Base-by-base conservation (phyloP, 2,113 vertebrate genomes). In the Oncorhynchus masou region DNA sequence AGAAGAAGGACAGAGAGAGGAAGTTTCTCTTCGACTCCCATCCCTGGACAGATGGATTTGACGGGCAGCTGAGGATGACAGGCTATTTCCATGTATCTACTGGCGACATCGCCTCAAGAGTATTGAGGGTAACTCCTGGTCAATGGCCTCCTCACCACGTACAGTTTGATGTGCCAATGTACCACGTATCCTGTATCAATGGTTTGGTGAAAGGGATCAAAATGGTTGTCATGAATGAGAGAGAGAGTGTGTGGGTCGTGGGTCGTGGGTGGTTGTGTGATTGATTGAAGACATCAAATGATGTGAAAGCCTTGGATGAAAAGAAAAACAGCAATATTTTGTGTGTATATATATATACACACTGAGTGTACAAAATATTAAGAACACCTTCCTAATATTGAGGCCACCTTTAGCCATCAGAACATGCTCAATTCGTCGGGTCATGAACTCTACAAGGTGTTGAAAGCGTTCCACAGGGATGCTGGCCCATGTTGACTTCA, bases 131-230 rank as follows among this genome's bases (percentile, higher is more conserved):
- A 45, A 11, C 9, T 45, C 8, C 9, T 12, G 59, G 7, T 62
- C 59, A 81, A 74, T 34, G 68, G 82, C 79, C 78, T 86, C 77
- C 72, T 11, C 79, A 76, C 74, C 83, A 79, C 90, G 87, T 92
- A 85, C 83, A 89, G 90, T 92, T 89, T 87, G 83, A 90, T 86
- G 84, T 92, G 86, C 89, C 78, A 84, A 80, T 89, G 89, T 93
- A 94, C 93, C 92, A 93, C 93, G 90, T 86, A 94, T 96, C 94
- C 94, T 96, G 95, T 95, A 95, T 95, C 93, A 94, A 94, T 94
- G 95, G 34, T 9, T 9, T 9, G 34, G 92, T 95, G 93, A 88
- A 90, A 91, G 92, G 88, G 11, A 9, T 39, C 0, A 7, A 39
- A 39, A 39, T 39, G 39, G 7, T 8, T 39, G 8, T 39, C 34